These are phyloP conservation scores for Diplodus puntazzo DNA, from an alignment of 2,797 vertebrate genomes.

Conservation along the genomic window DNA sequence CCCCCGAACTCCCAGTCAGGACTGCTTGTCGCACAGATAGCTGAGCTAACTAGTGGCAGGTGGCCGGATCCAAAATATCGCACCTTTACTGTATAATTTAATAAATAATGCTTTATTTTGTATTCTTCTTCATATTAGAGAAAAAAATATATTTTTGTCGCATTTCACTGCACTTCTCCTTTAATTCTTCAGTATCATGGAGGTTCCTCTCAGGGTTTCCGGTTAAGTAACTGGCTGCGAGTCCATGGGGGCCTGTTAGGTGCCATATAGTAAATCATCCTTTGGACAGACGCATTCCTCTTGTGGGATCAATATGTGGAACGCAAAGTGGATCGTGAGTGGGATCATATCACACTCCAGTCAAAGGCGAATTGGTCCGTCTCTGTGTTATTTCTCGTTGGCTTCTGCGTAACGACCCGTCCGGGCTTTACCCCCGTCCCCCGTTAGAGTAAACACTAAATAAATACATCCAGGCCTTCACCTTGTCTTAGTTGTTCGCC, in stretches of 20 bases:
- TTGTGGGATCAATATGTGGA: not conserved
- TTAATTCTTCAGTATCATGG: not conserved
- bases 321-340: not conserved
- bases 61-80: no score
- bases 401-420: not conserved
- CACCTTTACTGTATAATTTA: no score
- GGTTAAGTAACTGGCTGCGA: not conserved
- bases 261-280: conserved; percentile 7
- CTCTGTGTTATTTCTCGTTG: not conserved
- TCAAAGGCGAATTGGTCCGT: not conserved
- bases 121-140: no score
- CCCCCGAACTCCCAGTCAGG: no score
- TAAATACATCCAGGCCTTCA: not conserved
- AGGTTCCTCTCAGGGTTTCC: not conserved
- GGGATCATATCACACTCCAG: not conserved
- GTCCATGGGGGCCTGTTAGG: not conserved
- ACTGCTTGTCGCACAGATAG: no score
- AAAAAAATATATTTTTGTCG: no score
- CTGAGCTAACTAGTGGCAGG: no score
- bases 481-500: conserved; percentile 15
- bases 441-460: not conserved
- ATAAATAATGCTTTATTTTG: no score
- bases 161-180: not conserved
- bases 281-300: not conserved
- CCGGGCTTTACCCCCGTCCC: not conserved